Conservation (phyloP, 2,797 vertebrate genomes). For the Sebastes jordani region DNA sequence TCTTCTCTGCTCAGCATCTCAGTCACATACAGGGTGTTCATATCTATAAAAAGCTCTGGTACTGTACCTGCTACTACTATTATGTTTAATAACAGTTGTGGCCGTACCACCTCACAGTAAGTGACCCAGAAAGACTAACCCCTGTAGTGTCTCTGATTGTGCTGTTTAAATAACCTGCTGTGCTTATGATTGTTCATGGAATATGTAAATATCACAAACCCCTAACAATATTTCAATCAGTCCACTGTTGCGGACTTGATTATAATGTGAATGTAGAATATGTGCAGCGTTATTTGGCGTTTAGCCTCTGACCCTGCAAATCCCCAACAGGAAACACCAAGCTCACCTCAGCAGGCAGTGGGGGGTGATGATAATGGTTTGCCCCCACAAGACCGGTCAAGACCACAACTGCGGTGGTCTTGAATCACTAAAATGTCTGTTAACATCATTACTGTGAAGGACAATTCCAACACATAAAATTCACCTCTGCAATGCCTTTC, state of each 20-base stretch:
- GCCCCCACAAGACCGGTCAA: too few species aligned
- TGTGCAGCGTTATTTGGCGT: neutral
- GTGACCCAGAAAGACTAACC: conserved; percentile 14
- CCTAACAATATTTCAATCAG: neutral
- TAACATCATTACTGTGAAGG: too few species aligned
- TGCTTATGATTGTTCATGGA: conserved; percentile 4
- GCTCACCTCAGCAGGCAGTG: too few species aligned
- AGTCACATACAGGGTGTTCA: neutral
- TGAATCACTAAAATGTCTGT: too few species aligned
- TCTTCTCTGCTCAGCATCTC: neutral
- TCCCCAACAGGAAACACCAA: too few species aligned
- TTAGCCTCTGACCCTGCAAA: neutral
- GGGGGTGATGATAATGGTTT: neutral
- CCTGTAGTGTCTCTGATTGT: conserved; percentile 4
- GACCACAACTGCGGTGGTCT: too few species aligned
- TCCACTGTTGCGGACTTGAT: neutral
- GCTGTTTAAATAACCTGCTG: conserved; percentile 5
- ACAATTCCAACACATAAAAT: too few species aligned
- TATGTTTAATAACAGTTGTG: conserved; percentile 25
- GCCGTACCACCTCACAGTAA: neutral
- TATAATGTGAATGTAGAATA: neutral
- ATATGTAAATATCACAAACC: conserved; percentile 18
- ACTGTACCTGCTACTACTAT: conserved; percentile 5
- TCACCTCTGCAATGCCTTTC: too few species aligned
- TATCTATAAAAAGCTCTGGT: neutral